Evolutionary conservation across 1,140 invertebrate species (phyloP).

Genomic region (Microvelia longipes): DNA sequence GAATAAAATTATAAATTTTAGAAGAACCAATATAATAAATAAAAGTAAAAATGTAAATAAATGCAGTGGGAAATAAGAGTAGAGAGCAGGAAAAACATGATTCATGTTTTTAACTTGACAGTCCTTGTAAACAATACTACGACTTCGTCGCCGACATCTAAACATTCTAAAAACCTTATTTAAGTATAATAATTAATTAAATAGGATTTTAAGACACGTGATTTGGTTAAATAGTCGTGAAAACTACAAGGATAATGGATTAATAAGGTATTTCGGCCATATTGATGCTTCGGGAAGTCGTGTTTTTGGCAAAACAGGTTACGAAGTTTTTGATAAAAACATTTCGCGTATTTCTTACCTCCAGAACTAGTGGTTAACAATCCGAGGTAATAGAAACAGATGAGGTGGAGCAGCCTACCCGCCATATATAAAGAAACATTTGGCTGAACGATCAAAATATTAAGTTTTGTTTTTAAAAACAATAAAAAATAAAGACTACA

Average conservation of each 20-base stretch:
- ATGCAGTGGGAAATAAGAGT: neutral
- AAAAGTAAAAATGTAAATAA: neutral
- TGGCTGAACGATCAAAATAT: conserved; percentile 14
- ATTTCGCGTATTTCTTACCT: conserved; percentile 22
- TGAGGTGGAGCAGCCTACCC: conserved; percentile 25
- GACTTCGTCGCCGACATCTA: neutral
- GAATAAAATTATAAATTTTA: neutral
- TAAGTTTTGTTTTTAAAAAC: neutral
- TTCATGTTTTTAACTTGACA: neutral
- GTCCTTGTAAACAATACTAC: neutral
- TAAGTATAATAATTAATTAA: neutral
- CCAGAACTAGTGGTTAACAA: conserved; percentile 17
- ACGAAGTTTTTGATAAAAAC: conserved; percentile 6
- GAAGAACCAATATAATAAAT: neutral
- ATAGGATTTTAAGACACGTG: neutral
- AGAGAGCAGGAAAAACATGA: neutral
- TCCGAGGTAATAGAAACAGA: conserved; percentile 25
- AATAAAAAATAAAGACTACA: neutral
- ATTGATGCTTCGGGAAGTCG: neutral
- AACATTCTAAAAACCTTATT: neutral
- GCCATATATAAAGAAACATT: conserved; percentile 28
- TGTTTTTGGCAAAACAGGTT: neutral
- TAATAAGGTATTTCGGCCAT: neutral
- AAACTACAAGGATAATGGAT: neutral
- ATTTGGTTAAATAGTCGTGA: neutral